Evolutionary conservation across 2,113 vertebrate genomes (phyloP).

Genomic region (Nicator chloris): DNA sequence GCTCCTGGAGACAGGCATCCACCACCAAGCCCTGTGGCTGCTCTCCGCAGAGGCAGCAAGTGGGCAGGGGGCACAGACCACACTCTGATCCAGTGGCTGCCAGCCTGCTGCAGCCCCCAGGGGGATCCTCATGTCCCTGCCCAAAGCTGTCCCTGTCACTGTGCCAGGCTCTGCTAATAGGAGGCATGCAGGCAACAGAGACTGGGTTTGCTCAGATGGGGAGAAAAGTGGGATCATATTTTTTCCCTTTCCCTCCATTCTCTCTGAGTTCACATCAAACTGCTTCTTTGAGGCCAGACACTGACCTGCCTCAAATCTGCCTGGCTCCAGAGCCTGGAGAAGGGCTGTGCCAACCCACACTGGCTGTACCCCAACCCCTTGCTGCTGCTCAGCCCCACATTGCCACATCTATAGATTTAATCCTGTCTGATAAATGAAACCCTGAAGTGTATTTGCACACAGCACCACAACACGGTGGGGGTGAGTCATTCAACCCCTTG

Average conservation of each 20-base stretch:
- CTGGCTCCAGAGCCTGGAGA: not conserved
- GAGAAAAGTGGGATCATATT: not conserved
- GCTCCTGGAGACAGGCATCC: not conserved
- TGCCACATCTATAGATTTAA: not conserved
- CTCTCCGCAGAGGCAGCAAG: not conserved
- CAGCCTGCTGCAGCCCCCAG: not conserved
- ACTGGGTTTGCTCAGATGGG: not conserved
- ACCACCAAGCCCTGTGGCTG: not conserved
- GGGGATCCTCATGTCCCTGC: not conserved
- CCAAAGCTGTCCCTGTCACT: accelerated
- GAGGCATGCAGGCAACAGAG: not conserved
- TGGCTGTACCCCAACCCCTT: not conserved
- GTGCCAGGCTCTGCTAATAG: not conserved
- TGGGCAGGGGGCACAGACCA: not conserved
- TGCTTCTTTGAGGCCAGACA: not conserved
- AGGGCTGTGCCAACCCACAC: not conserved
- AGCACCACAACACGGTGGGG: not conserved
- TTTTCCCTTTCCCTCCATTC: not conserved
- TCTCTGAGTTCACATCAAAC: not conserved
- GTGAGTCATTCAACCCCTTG: not conserved
- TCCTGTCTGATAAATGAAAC: not conserved
- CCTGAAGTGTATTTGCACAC: not conserved
- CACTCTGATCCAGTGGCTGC: not conserved
- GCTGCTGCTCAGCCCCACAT: not conserved
- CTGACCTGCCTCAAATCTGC: not conserved